Base-by-base conservation (phyloP, 2,888 invertebrate species). In the Dusona sp. region DNA sequence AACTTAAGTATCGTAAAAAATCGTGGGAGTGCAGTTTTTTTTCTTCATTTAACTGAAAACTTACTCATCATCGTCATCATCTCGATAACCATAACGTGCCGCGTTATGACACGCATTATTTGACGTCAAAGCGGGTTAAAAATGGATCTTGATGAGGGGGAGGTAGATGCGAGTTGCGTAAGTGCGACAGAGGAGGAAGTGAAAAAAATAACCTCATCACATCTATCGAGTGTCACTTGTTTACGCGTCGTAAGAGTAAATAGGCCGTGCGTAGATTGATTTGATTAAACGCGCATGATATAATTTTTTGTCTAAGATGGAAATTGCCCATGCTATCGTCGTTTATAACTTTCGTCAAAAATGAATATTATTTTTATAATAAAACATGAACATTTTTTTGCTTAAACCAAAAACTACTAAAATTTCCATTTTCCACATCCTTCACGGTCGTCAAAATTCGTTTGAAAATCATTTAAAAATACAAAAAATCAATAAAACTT, bases 61-160 rank as follows among this genome's bases (percentile, higher is more conserved):
- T 11, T 57, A 57, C 22, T 22, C 8, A 25, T 0, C 61, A 29
- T 29, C 19, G 22, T n/a, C 29, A n/a, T 22, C 42, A 70, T 38
- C 68, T 68, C 36, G 75, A 36, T 77, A 25, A 61, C 38, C 75
- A 38, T n/a, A 11, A 45, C 19, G 45, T 61, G 8, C 79, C 79
- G 79, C 74, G 79, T 86, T 75, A 81, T 3, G 70, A 36, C 70
- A 33, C 78, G 84, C 78, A 51, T 86, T 82, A 86, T 86, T 86
- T 83, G 79, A 86, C 88, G 86, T 88, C 88, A 88, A 88, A 88
- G 88, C 57, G 68, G 80, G 84, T 85, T 88, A 88, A 86, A 88
- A 86, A 86, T 88, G 86, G 88, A 85, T 77, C 72, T 73, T 70
- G 67, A 65, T 70, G 82, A 70, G 84, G 68, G 77, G 68, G 79